phyloP scores from a whole-genome alignment of 2,888 invertebrate genomes.

The Netelia virgata region DNA sequence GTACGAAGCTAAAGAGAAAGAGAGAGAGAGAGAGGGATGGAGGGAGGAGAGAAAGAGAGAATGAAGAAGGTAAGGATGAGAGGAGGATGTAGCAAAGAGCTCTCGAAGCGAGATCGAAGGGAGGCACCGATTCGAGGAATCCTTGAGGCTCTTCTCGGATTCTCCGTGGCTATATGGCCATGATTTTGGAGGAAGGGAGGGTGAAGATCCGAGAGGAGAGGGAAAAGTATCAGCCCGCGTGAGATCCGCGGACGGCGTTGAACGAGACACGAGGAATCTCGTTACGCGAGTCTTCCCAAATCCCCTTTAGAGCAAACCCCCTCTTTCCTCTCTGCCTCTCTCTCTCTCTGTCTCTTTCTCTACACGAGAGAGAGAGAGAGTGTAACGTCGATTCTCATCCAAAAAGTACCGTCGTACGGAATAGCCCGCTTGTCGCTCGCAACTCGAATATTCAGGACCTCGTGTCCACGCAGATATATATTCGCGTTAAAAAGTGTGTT shows the following conservation, averaged over 20 bases:
- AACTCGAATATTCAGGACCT: background rate
- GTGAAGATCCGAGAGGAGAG: background rate
- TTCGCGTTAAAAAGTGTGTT: background rate
- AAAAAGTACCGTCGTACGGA: slow-evolving; percentile 51
- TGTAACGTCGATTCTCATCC: slow-evolving; percentile 46
- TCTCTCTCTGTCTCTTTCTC: slow-evolving; percentile 31
- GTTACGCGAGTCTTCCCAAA: slow-evolving; percentile 71
- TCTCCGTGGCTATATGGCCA: slow-evolving; percentile 50
- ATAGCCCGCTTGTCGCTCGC: slow-evolving; percentile 37
- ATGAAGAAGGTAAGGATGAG: slow-evolving; percentile 15
- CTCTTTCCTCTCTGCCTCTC: slow-evolving; percentile 50
- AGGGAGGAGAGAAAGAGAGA: slow-evolving; percentile 33
- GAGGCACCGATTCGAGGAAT: slow-evolving; percentile 68
- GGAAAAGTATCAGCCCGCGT: slow-evolving; percentile 38
- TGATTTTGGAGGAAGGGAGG: slow-evolving; percentile 34
- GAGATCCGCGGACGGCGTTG: slow-evolving; percentile 64
- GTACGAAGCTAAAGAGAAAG: slow-evolving; percentile 1
- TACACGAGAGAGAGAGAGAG: background rate
- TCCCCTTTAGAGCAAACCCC: slow-evolving; percentile 67
- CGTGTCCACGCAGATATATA: background rate
- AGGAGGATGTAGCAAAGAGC: slow-evolving; percentile 39
- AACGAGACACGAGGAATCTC: slow-evolving; percentile 72
- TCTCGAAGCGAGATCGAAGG: slow-evolving; percentile 63
- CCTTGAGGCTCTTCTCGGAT: slow-evolving; percentile 69
- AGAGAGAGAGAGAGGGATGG: slow-evolving; percentile 21